Evolutionary conservation across 1,140 invertebrate species (phyloP).

Genomic region (Chrysoperla carnea): DNA sequence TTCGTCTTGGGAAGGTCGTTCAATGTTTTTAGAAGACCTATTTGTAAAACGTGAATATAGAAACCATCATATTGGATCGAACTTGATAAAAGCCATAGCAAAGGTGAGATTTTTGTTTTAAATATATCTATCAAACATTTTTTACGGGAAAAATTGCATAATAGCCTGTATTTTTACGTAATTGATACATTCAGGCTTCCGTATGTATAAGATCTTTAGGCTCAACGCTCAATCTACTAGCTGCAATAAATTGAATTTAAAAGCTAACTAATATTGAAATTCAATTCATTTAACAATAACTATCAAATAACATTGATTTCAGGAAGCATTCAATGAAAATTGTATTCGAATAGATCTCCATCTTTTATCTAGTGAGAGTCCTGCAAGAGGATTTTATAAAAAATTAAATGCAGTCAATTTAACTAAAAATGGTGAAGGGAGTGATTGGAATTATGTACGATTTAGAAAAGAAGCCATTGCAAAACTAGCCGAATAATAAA

Average conservation of each 20-base stretch:
- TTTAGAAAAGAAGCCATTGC: conserved; percentile 25
- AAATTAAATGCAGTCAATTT: conserved; percentile 44
- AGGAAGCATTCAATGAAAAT: conserved; percentile 12
- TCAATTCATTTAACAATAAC: too few species aligned
- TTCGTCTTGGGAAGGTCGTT: conserved; percentile 59
- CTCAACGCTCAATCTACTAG: too few species aligned
- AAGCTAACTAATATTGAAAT: too few species aligned
- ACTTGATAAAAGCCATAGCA: conserved; percentile 47
- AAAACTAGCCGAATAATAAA: conserved; percentile 10
- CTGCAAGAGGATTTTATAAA: conserved; percentile 58
- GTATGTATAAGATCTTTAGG: not conserved
- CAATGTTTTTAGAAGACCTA: conserved; percentile 66
- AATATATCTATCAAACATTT: too few species aligned
- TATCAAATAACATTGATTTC: too few species aligned
- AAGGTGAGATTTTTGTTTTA: conserved; percentile 31
- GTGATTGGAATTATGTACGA: conserved; percentile 55
- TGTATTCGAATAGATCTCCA: conserved; percentile 45
- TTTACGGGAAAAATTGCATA: too few species aligned
- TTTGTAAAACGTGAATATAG: conserved; percentile 50
- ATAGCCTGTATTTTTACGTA: not conserved
- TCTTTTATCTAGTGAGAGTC: conserved; percentile 73
- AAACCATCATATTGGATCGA: conserved; percentile 44
- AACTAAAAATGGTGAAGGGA: conserved; percentile 40
- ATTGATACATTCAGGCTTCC: too few species aligned
- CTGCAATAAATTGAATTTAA: too few species aligned